A percentile compares a stretch with the other conserved stretches of the same genome.
Evolutionary conservation across 2,113 vertebrate species (phyloP).

Genomic region (Daphoenositta chrysoptera): DNA sequence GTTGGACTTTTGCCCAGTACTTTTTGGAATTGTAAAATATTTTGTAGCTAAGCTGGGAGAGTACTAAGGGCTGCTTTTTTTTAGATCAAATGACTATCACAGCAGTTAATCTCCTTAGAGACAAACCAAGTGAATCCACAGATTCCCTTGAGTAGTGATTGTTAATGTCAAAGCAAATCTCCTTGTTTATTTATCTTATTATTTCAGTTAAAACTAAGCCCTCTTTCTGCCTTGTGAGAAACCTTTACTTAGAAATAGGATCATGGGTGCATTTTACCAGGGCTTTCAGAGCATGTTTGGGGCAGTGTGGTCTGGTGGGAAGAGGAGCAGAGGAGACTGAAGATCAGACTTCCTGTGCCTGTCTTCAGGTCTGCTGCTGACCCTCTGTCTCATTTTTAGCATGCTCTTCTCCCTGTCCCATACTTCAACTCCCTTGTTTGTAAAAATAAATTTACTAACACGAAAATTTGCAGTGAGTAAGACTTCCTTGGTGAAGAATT

Average conservation of each 20-base stretch:
- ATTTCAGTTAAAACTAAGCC: constrained; percentile 28
- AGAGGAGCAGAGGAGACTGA: not conserved
- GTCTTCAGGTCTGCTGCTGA: not conserved
- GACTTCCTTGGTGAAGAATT: not conserved
- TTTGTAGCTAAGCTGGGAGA: constrained; percentile 13
- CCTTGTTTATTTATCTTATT: constrained; percentile 53
- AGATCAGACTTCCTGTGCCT: not conserved
- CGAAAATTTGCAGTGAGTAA: not conserved
- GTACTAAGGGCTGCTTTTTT: not conserved
- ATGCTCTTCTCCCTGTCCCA: not conserved
- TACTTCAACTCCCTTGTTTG: not conserved
- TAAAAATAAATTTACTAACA: not conserved
- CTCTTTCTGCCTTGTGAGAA: not conserved
- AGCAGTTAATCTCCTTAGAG: constrained; percentile 43
- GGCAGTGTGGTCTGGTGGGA: not conserved
- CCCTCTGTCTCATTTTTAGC: rapidly evolving
- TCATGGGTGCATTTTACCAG: not conserved
- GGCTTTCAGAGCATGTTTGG: not conserved
- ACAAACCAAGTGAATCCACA: constrained; percentile 11
- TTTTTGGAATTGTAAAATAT: constrained; percentile 35
- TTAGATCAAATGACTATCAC: constrained; percentile 16
- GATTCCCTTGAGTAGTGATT: constrained; percentile 16
- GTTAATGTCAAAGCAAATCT: constrained; percentile 33
- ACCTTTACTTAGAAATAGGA: not conserved
- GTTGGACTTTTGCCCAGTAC: constrained; percentile 6